phyloP scores from a whole-genome alignment of 2,113 vertebrate species.

The Charina bottae region DNA sequence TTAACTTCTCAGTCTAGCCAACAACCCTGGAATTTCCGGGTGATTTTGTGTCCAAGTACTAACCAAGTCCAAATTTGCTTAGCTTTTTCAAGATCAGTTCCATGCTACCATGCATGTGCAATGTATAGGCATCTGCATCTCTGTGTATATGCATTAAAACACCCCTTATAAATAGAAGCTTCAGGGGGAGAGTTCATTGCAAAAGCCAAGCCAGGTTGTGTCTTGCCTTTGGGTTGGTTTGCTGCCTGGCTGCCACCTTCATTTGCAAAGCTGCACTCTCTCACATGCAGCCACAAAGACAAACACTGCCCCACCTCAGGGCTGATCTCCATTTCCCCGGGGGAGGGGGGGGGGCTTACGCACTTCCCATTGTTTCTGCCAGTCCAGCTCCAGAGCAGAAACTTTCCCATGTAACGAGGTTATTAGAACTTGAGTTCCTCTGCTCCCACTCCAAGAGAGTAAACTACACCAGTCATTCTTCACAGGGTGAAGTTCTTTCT shows the following conservation, averaged over 20 bases:
- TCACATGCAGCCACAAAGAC: rapidly evolving
- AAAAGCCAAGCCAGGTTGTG: not conserved
- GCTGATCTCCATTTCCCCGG: constrained; percentile 36
- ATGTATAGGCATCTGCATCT: not conserved
- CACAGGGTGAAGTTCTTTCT: not conserved
- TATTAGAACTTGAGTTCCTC: constrained; percentile 47
- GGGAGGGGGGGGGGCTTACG: not conserved
- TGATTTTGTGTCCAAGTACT: not conserved
- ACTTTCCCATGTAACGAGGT: constrained; percentile 55
- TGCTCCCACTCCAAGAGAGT: constrained; percentile 50
- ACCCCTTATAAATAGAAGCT: not conserved
- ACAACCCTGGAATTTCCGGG: not conserved
- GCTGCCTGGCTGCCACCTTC: not conserved
- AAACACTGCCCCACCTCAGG: not conserved
- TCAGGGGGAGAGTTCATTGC: not conserved
- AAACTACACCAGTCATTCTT: constrained; percentile 35
- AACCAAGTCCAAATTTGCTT: not conserved
- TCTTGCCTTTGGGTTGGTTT: not conserved
- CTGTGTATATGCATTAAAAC: not conserved
- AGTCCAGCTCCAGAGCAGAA: not conserved
- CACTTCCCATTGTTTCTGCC: constrained; percentile 31
- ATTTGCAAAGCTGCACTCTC: rapidly evolving
- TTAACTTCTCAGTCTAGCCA: not conserved
- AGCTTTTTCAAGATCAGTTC: not conserved
- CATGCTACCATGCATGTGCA: not conserved